Evolutionary conservation across 2,113 vertebrate genomes (phyloP).

Genomic region (Tinamus guttatus): DNA sequence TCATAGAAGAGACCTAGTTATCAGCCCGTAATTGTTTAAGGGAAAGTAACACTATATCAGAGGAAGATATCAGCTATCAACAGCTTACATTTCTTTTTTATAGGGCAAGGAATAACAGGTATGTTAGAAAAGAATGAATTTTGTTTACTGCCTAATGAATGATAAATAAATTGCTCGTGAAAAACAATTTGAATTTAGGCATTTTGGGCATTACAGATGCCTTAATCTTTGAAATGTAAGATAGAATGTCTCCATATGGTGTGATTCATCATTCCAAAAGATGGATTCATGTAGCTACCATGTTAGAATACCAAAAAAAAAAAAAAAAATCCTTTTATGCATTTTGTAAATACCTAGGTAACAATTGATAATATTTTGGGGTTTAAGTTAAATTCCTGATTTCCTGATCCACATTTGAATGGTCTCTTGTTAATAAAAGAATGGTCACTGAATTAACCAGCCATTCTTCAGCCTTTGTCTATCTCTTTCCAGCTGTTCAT

Average conservation of each 20-base stretch:
- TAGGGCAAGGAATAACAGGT: not conserved
- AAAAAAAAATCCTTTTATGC: not conserved
- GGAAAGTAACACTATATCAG: not conserved
- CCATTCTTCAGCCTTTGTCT: not conserved
- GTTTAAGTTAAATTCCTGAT: not conserved
- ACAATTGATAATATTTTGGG: not conserved
- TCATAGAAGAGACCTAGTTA: not conserved
- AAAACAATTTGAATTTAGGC: not conserved
- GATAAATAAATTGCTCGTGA: not conserved
- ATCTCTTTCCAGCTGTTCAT: not conserved
- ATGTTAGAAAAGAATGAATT: not conserved
- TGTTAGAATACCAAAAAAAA: not conserved
- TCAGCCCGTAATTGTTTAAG: not conserved
- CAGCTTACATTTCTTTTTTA: not conserved
- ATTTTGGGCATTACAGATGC: not conserved
- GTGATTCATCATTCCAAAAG: not conserved
- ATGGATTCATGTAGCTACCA: not conserved
- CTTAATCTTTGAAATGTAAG: not conserved
- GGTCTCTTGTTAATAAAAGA: not conserved
- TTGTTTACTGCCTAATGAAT: not conserved
- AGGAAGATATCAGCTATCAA: not conserved
- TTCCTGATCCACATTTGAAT: not conserved
- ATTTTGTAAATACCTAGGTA: not conserved
- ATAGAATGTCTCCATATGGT: not conserved
- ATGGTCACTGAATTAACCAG: not conserved